Percentiles rank a stretch among this genome's conserved stretches.
Evolutionary conservation across 2,113 vertebrate genomes (phyloP).

Genomic region (Platichthys flesus): DNA sequence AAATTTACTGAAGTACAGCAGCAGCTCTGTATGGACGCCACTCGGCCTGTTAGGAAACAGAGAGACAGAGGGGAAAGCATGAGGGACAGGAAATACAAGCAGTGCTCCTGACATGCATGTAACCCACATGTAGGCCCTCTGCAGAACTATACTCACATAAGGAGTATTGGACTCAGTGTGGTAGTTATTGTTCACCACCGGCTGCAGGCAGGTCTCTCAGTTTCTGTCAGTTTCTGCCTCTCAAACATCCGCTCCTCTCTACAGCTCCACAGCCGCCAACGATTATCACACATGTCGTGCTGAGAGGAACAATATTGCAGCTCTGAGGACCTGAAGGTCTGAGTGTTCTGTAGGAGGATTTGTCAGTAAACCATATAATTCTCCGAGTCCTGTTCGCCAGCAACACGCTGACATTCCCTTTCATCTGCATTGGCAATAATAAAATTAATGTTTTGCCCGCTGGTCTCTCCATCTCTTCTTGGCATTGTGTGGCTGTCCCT

Average conservation of each 20-base stretch:
- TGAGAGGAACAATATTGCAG: conserved; percentile 41
- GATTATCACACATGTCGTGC: conserved; percentile 22
- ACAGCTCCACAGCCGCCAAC: conserved; percentile 29
- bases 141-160: too few species aligned
- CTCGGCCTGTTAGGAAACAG: too few species aligned
- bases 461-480: conserved; percentile 5
- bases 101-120: background rate
- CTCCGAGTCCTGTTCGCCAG: conserved; percentile 34
- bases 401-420: conserved; percentile 13
- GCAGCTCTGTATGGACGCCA: too few species aligned
- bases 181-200: background rate
- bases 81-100: background rate
- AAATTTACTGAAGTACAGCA: too few species aligned
- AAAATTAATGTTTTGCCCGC: background rate
- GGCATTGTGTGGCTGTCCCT: conserved; percentile 16
- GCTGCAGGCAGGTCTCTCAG: conserved; percentile 10
- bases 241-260: conserved; percentile 19
- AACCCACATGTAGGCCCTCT: background rate
- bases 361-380: conserved; percentile 52
- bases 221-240: conserved; percentile 7
- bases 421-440: conserved; percentile 38
- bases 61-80: too few species aligned
- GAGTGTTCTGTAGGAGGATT: conserved; percentile 24
- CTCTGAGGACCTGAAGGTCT: conserved; percentile 38
- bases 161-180: too few species aligned